A percentile compares a stretch with the other conserved stretches of the same genome.
These are phyloP conservation scores for Eriosoma lanigerum DNA, from an alignment of 1,140 invertebrate species.

Conservation along the genomic window DNA sequence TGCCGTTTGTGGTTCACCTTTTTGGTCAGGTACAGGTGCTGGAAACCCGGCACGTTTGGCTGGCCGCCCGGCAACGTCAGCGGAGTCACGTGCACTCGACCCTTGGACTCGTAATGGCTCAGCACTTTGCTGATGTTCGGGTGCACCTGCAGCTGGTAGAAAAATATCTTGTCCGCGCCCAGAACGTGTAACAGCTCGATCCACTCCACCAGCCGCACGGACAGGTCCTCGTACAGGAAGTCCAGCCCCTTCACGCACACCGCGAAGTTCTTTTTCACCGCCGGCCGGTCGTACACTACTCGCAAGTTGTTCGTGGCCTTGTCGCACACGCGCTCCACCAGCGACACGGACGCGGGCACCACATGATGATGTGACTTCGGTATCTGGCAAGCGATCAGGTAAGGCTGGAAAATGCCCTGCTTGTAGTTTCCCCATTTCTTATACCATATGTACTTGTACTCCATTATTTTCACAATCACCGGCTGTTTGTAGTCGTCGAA, in stretches of 20 bases:
- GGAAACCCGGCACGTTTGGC: constrained; percentile 83
- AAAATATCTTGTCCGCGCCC: constrained; percentile 89
- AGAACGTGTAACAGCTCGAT: constrained; percentile 83
- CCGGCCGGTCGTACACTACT: constrained; percentile 75
- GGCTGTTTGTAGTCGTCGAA: constrained; percentile 80
- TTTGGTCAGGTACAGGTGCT: constrained; percentile 85
- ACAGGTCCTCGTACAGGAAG: constrained; percentile 87
- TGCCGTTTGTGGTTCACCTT: constrained; percentile 89
- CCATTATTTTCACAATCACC: constrained; percentile 75
- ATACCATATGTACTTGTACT: constrained; percentile 94
- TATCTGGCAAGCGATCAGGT: constrained; percentile 84
- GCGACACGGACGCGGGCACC: constrained; percentile 80
- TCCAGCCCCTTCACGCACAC: constrained; percentile 94
- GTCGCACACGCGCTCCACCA: constrained; percentile 83
- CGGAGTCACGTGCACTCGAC: constrained; percentile 80
- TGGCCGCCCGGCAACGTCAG: constrained; percentile 87
- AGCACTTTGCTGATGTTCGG: constrained; percentile 88
- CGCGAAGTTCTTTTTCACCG: constrained; percentile 78
- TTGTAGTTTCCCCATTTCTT: constrained; percentile 93
- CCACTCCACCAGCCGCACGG: constrained; percentile 91
- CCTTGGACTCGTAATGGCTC: constrained; percentile 74
- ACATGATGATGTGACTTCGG: constrained; percentile 71
- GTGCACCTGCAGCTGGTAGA: constrained; percentile 87
- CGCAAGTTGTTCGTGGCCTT: constrained; percentile 82
- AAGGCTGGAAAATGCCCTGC: constrained; percentile 87